Percentiles rank a stretch among this genome's conserved stretches.
Evolutionary conservation across 2,797 vertebrate species (phyloP).

Genomic region (Monodelphis domestica): DNA sequence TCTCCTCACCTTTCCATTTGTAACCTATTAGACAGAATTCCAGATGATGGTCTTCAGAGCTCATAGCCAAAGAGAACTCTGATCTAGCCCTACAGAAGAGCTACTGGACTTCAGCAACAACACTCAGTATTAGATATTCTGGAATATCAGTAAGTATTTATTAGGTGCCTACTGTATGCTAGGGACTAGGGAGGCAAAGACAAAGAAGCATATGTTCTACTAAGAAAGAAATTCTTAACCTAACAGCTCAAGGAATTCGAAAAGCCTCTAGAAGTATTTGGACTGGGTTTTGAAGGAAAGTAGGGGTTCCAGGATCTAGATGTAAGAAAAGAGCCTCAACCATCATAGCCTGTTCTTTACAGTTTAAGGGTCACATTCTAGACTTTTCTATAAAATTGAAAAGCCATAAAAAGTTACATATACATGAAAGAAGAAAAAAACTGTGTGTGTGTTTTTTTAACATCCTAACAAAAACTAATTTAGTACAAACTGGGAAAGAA

Average conservation of each 20-base stretch:
- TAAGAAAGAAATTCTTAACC: neutral
- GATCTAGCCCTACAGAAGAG: neutral
- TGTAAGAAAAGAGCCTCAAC: neutral
- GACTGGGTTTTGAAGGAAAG: neutral
- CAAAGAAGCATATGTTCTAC: neutral
- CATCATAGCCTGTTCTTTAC: neutral
- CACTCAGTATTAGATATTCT: neutral
- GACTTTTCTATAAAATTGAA: neutral
- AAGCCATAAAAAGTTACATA: neutral
- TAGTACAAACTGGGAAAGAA: neutral
- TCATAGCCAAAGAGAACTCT: neutral
- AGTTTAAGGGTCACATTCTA: neutral
- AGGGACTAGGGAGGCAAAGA: neutral
- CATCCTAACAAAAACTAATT: neutral
- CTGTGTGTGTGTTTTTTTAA: neutral
- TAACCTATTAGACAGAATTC: neutral
- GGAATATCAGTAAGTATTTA: neutral
- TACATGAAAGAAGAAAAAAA: neutral
- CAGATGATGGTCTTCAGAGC: neutral
- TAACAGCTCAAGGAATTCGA: neutral
- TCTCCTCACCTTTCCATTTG: neutral
- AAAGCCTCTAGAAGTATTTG: neutral
- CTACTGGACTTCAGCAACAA: neutral
- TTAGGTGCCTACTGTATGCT: no score
- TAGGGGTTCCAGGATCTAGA: neutral